Conservation (phyloP, 1,140 invertebrate genomes). For the Elymnias hypermnestra region DNA sequence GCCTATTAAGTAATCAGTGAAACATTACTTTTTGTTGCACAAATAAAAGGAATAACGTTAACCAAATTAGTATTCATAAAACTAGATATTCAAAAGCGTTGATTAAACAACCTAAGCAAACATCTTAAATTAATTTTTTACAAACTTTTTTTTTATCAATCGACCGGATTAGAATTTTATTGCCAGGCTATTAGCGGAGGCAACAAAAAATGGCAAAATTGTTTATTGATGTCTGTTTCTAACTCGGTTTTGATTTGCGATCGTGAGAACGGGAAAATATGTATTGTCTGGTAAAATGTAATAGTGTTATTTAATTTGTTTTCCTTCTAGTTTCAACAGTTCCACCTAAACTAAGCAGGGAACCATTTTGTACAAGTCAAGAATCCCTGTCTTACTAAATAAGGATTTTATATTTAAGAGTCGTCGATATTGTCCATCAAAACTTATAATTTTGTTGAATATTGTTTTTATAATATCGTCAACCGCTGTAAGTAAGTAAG, state of each 20-base stretch:
- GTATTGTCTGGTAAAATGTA: background rate
- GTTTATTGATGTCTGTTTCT: constrained; percentile 13
- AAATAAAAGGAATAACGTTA: too few species aligned
- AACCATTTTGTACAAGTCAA: too few species aligned
- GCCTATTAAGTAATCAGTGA: too few species aligned
- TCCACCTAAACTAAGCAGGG: too few species aligned
- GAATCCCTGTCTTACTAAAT: too few species aligned
- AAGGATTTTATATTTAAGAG: too few species aligned
- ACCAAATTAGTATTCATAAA: background rate
- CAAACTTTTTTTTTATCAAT: constrained; percentile 2
- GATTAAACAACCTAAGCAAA: background rate
- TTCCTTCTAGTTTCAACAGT: too few species aligned
- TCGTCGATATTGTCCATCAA: too few species aligned
- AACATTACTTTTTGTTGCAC: too few species aligned
- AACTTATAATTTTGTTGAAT: too few species aligned
- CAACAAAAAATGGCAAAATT: background rate
- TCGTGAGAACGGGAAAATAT: constrained; percentile 8
- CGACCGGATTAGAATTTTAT: constrained; percentile 14
- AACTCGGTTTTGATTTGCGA: constrained; percentile 4
- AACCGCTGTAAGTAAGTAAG: too few species aligned
- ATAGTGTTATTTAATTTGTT: background rate
- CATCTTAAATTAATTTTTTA: constrained; percentile 1
- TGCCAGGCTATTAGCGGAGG: constrained; percentile 5
- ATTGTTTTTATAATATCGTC: too few species aligned
- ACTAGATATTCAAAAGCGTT: background rate